These are phyloP conservation scores for Glossophaga mutica DNA, from an alignment of 2,797 vertebrate genomes.

Conservation along the genomic window DNA sequence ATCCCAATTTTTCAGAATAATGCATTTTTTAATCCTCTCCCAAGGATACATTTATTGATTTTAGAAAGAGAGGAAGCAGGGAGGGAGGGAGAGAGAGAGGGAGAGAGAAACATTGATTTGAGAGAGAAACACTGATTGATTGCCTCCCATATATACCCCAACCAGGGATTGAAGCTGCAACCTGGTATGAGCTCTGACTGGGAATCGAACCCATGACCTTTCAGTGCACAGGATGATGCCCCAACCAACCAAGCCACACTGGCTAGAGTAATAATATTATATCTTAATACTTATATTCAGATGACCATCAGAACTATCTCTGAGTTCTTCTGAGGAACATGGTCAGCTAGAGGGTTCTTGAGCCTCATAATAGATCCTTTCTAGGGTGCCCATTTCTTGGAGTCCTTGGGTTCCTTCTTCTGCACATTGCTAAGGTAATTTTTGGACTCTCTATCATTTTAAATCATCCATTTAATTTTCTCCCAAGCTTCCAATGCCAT, in stretches of 20 bases:
- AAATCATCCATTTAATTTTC: not conserved
- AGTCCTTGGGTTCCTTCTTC: not conserved
- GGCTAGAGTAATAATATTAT: not conserved
- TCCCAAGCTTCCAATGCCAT: not conserved
- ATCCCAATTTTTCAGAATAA: not conserved
- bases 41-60: not conserved
- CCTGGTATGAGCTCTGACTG: not conserved
- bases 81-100: no score
- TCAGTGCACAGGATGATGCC: not conserved
- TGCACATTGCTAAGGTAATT: not conserved
- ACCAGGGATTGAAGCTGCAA: not conserved
- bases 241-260: not conserved
- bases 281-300: not conserved
- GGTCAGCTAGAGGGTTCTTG: not conserved
- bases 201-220: not conserved
- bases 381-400: not conserved
- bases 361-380: not conserved
- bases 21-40: not conserved
- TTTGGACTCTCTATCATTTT: not conserved
- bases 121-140: not conserved
- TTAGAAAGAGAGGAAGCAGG: not conserved
- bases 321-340: not conserved
- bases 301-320: not conserved
- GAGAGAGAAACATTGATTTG: not conserved
- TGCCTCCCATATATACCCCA: not conserved